phyloP scores from a whole-genome alignment of 2,797 vertebrate species.

The Acanthurus lineatus region DNA sequence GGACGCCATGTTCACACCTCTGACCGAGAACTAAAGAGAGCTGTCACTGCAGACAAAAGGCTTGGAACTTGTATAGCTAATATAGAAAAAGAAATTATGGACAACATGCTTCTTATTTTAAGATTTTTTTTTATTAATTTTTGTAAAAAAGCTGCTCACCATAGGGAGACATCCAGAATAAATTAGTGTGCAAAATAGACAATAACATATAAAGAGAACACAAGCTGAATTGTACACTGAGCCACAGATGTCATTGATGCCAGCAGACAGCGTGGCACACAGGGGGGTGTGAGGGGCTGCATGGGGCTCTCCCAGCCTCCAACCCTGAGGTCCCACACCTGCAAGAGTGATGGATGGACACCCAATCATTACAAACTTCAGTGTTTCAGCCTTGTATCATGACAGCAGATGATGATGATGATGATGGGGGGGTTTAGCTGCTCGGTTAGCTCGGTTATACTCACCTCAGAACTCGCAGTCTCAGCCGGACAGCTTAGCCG shows the following conservation, averaged over 20 bases:
- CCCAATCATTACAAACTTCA: slow-evolving; percentile 45
- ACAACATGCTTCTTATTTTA: slow-evolving; percentile 12
- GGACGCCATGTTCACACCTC: slow-evolving; percentile 45
- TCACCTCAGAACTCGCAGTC: slow-evolving; percentile 46
- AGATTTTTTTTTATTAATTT: slow-evolving; percentile 56
- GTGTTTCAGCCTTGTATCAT: not conserved
- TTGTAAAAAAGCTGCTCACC: slow-evolving; percentile 58
- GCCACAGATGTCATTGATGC: slow-evolving; percentile 14
- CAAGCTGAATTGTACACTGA: slow-evolving; percentile 26
- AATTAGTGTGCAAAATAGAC: slow-evolving; percentile 83
- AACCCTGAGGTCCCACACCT: slow-evolving; percentile 47
- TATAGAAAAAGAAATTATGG: not conserved
- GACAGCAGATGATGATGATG: not conserved
- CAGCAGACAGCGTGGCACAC: slow-evolving; percentile 23
- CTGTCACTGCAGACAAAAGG: slow-evolving; percentile 13
- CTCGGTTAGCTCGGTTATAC: slow-evolving; percentile 14
- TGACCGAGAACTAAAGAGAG: not conserved
- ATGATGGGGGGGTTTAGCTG: not conserved
- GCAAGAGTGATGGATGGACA: slow-evolving; percentile 52
- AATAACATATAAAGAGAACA: slow-evolving; percentile 43
- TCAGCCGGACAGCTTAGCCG: not conserved
- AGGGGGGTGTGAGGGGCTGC: slow-evolving; percentile 40
- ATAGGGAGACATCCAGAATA: slow-evolving; percentile 78
- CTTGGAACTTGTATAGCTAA: not conserved
- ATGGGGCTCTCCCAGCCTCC: slow-evolving; percentile 30